A percentile compares a stretch with the other conserved stretches of the same genome.
These are phyloP conservation scores for Ceratothoa steindachneri DNA, from an alignment of 2,888 invertebrate genomes.

Conservation along the genomic window DNA sequence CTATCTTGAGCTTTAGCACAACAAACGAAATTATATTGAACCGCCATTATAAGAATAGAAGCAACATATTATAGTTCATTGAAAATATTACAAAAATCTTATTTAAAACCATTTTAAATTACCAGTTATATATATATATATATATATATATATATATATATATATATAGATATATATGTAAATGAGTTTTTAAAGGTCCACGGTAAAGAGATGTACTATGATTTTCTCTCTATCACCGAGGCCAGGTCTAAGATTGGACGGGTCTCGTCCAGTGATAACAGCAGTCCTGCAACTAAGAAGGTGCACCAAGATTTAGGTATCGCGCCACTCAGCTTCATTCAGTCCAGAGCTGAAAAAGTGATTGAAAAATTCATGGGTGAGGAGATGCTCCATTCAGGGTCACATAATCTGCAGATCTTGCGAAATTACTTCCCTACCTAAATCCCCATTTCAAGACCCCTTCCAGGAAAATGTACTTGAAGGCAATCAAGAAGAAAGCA, in stretches of 20 bases:
- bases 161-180: too few relatives aligned
- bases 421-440: not conserved
- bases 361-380: slow-evolving; percentile 1
- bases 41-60: not conserved
- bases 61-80: not conserved
- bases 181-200: not conserved
- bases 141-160: too few relatives aligned
- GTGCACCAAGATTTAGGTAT: not conserved
- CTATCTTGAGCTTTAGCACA: not conserved
- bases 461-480: slow-evolving; percentile 2
- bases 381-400: not conserved
- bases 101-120: not conserved
- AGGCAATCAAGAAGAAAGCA: slow-evolving; percentile 1
- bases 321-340: not conserved
- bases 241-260: not conserved
- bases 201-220: not conserved
- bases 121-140: too few relatives aligned
- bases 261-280: not conserved
- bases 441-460: slow-evolving; percentile 14
- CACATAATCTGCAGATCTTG: not conserved
- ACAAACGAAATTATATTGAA: not conserved
- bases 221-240: not conserved
- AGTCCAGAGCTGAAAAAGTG: not conserved
- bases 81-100: not conserved
- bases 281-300: not conserved